phyloP scores from a whole-genome alignment of 2,888 invertebrate species.

The Drosophila yooni region DNA sequence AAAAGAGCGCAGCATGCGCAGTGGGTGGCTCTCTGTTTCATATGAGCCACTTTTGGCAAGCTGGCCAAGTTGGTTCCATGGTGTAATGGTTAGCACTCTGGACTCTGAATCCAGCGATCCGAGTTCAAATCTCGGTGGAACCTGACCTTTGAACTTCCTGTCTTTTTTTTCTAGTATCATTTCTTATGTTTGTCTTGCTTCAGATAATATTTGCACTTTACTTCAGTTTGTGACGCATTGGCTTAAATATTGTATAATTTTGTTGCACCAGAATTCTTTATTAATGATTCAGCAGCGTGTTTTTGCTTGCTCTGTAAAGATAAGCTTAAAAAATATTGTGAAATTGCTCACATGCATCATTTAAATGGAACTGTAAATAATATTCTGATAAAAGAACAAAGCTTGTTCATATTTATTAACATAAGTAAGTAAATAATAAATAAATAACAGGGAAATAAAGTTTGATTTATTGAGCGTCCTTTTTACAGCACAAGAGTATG shows the following conservation, averaged over 20 bases:
- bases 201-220: neutral
- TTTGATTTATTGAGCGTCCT: neutral
- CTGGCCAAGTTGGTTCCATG: slow-evolving; percentile 81
- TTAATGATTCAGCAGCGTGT: slow-evolving; percentile 33
- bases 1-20: slow-evolving; percentile 54
- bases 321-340: slow-evolving; percentile 25
- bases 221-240: neutral
- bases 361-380: slow-evolving; percentile 3
- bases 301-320: slow-evolving; percentile 10
- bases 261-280: neutral
- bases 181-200: neutral
- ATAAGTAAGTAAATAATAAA: neutral
- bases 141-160: slow-evolving; percentile 58
- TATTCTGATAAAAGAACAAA: neutral
- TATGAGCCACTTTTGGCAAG: slow-evolving; percentile 41
- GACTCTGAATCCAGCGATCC: slow-evolving; percentile 85
- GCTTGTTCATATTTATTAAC: neutral
- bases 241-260: neutral
- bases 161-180: slow-evolving; percentile 2
- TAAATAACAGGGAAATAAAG: no score
- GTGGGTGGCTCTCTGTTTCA: slow-evolving; percentile 36
- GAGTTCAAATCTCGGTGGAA: slow-evolving; percentile 86
- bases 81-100: slow-evolving; percentile 85
- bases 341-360: slow-evolving; percentile 1
- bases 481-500: slow-evolving; percentile 5